These are phyloP conservation scores for Heliconius ismenius DNA, from an alignment of 2,888 invertebrate genomes.

Conservation along the genomic window DNA sequence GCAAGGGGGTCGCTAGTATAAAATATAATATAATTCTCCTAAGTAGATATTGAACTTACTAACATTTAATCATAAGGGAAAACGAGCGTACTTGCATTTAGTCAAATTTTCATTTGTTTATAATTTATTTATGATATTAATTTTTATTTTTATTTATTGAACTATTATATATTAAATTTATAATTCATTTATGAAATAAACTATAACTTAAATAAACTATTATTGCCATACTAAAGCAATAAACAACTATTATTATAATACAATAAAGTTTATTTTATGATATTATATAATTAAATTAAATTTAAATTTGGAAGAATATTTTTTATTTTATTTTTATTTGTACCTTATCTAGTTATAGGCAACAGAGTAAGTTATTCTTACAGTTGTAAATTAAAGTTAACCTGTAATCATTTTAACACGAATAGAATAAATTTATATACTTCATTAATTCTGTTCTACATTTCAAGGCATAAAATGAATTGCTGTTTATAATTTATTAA, in stretches of 20 bases:
- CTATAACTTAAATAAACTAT: too few species aligned
- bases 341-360: neutral
- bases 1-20: too few species aligned
- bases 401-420: conserved; percentile 5
- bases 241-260: too few species aligned
- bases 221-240: too few species aligned
- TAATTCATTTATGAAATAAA: too few species aligned
- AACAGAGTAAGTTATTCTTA: neutral
- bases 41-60: neutral
- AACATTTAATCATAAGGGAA: neutral
- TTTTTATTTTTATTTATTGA: too few species aligned
- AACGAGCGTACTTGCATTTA: neutral
- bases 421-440: conserved; percentile 6
- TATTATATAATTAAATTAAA: neutral
- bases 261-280: neutral
- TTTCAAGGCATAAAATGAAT: conserved; percentile 4
- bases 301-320: too few species aligned
- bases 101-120: neutral
- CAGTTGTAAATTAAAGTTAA: neutral
- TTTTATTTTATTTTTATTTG: neutral
- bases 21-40: neutral
- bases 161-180: too few species aligned
- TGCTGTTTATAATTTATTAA: conserved; percentile 17
- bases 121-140: too few species aligned
- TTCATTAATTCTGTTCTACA: conserved; percentile 19